phyloP scores from a whole-genome alignment of 2,888 invertebrate species.

The Vanessa cardui region DNA sequence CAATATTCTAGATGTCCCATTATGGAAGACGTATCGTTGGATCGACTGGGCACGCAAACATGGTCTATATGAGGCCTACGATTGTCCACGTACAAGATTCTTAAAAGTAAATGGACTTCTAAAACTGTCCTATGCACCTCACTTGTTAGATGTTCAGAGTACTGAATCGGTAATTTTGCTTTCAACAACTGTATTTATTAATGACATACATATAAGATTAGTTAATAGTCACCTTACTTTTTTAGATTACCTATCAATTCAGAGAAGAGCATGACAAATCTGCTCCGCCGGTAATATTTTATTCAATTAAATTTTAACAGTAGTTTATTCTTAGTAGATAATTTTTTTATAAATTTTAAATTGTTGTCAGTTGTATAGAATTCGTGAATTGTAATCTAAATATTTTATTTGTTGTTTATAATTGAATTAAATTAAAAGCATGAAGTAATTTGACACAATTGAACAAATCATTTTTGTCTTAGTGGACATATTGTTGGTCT shows the following conservation, averaged over 20 bases:
- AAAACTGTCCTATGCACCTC: slow-evolving; percentile 70
- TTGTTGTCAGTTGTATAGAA: too few relatives aligned
- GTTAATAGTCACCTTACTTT: slow-evolving; percentile 35
- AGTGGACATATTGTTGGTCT: too few relatives aligned
- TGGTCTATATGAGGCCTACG: slow-evolving; percentile 68
- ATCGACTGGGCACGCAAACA: slow-evolving; percentile 71
- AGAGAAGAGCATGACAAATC: slow-evolving; percentile 57
- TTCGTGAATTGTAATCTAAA: too few relatives aligned
- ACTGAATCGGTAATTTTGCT: slow-evolving; percentile 62
- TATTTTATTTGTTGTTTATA: too few relatives aligned
- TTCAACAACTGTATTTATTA: background rate
- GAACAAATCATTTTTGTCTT: too few relatives aligned
- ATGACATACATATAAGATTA: background rate
- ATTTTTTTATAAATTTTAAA: too few relatives aligned
- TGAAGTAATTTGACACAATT: too few relatives aligned
- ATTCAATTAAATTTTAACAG: background rate
- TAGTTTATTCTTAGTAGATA: too few relatives aligned
- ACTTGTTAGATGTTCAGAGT: slow-evolving; percentile 68
- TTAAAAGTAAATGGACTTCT: slow-evolving; percentile 68
- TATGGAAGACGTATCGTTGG: slow-evolving; percentile 75
- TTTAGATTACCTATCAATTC: slow-evolving; percentile 60
- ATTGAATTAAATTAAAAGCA: too few relatives aligned
- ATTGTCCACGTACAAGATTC: slow-evolving; percentile 65
- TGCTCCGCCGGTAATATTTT: slow-evolving; percentile 45
- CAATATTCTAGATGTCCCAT: slow-evolving; percentile 57